Conservation (phyloP, 2,113 vertebrate species). For the Platysternon megacephalum region DNA sequence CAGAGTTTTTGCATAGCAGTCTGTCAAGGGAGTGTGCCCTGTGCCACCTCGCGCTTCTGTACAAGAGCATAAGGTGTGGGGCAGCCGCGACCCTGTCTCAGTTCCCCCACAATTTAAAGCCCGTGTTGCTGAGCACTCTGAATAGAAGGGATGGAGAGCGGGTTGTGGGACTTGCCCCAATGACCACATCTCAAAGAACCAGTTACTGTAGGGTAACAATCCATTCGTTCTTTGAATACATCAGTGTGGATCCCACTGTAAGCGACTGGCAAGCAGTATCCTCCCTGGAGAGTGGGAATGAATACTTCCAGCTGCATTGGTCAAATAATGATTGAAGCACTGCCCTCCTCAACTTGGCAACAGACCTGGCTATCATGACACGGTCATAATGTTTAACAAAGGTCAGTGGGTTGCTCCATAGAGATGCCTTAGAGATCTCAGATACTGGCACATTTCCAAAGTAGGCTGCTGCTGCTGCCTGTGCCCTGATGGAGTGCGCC, state of each 20-base stretch:
- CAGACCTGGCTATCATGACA: background rate
- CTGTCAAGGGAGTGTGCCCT: background rate
- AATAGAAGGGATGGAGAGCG: background rate
- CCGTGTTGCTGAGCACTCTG: background rate
- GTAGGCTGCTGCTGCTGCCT: background rate
- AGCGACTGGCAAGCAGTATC: background rate
- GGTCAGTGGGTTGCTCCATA: background rate
- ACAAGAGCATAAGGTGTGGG: background rate
- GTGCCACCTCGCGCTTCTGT: background rate
- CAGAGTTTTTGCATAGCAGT: background rate
- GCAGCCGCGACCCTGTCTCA: fast-evolving
- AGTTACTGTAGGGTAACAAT: background rate
- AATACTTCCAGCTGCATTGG: background rate
- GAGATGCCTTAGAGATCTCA: background rate
- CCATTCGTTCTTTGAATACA: background rate
- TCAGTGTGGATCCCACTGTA: background rate
- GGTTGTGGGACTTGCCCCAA: background rate
- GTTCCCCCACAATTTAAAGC: background rate
- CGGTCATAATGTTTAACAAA: background rate
- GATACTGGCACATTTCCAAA: background rate
- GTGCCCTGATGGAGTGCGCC: background rate
- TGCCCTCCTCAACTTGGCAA: background rate
- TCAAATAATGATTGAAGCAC: background rate
- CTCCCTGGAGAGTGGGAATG: background rate
- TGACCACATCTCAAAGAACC: background rate